Conservation (phyloP, 2,888 invertebrate genomes). For the Acleris holmiana region DNA sequence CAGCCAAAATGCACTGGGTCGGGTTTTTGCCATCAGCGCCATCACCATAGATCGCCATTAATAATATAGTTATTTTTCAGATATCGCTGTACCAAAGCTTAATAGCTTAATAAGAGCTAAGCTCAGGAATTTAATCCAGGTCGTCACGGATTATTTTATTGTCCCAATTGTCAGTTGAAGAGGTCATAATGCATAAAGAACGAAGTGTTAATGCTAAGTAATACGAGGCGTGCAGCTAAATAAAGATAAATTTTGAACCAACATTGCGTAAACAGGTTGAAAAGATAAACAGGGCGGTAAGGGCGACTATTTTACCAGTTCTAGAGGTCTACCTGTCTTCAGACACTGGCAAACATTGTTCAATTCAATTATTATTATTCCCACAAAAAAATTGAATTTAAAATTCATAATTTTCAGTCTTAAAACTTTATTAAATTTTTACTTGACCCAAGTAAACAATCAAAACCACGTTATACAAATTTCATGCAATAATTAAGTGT, state of each 20-base stretch:
- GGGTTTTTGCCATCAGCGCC: too few species aligned
- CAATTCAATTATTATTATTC: too few species aligned
- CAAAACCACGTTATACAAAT: slow-evolving; percentile 58
- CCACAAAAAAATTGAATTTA: slow-evolving; percentile 1
- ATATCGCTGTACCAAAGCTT: too few species aligned
- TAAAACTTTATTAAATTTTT: slow-evolving; percentile 61
- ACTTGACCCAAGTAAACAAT: slow-evolving; percentile 64
- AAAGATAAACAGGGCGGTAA: too few species aligned
- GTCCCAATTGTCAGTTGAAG: slow-evolving; percentile 43
- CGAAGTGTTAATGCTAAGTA: slow-evolving; percentile 45
- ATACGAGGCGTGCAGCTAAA: slow-evolving; percentile 22
- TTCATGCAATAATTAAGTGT: slow-evolving; percentile 60
- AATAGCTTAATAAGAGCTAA: too few species aligned
- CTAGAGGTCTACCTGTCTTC: too few species aligned
- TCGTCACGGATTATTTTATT: slow-evolving; percentile 23
- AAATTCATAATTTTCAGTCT: slow-evolving; percentile 40
- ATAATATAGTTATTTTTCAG: too few species aligned
- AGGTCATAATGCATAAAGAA: slow-evolving; percentile 55
- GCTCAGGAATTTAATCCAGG: too few species aligned
- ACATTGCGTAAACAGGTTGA: background rate
- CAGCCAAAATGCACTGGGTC: too few species aligned
- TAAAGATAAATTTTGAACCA: background rate
- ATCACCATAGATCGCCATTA: too few species aligned
- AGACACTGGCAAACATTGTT: too few species aligned
- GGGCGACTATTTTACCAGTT: too few species aligned